Evolutionary conservation across 2,888 invertebrate genomes (phyloP), one percentile per base, ranked within the genome.

Genomic region (Drosophila setosimentum): DNA sequence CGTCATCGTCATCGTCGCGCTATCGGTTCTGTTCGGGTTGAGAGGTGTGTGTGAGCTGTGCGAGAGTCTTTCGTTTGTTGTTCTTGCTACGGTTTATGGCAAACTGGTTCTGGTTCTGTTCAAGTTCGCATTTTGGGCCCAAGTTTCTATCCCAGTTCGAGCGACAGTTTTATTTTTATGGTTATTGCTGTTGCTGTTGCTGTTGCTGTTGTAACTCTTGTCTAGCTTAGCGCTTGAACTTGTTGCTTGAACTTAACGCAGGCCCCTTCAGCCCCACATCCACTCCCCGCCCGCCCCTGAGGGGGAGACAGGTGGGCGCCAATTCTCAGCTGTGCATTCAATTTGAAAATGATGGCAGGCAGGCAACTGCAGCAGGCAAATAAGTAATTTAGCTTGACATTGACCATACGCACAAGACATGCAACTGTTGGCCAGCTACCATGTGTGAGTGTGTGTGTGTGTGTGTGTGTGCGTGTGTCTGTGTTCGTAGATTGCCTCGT

Each of bases 231-330:
- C 78, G 74, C 64, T 67, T 85, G 83, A 87, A 86, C 85, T 87
- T 87, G 85, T 61, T 58, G 76, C 87, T 79, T 85, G 83, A 87
- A 83, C 85, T 86, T 76, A 75, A 57, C 29, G 61, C 42, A 35
- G 27, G 27, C 35, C 27, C 40, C 37, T 24, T 0, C 33, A 21
- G 51, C 21, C 1, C 2, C 21, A 0, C 55, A 3, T 1, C 11
- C 13, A 29, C 4, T 2, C n/a, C 37, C 35, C 29, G 18, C 32
- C 42, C 48, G 2, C 45, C 45, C 45, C 45, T 16, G 73, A 77
- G 76, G 66, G 73, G 51, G 64, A 55, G 13, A 32, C 30, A 40
- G 63, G 55, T 62, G 33, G 51, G 40, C 51, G 53, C 55, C 48
- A 48, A 64, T 60, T n/a, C 27, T 54, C 35, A 37, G 35, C 16